Percentiles rank a stretch among this genome's conserved stretches.
Conservation (phyloP, 2,888 invertebrate species). For the Erebia ligea region DNA sequence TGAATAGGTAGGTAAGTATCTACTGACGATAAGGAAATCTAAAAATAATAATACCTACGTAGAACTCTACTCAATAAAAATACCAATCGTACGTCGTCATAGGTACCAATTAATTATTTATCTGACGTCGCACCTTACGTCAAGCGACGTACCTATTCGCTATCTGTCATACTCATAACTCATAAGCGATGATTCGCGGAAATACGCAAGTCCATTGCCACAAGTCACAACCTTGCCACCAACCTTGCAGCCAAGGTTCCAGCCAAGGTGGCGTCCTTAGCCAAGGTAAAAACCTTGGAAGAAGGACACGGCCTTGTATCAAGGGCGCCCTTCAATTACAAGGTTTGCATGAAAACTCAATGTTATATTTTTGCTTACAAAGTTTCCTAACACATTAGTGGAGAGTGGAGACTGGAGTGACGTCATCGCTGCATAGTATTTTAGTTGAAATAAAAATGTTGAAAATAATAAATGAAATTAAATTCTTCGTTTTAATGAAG, state of each 20-base stretch:
- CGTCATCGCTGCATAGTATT: not conserved
- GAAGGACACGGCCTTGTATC: constrained; percentile 50
- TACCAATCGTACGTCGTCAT: not conserved
- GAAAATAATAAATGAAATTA: constrained; percentile 12
- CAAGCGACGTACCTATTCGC: constrained; percentile 22
- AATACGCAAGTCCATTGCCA: constrained; percentile 29
- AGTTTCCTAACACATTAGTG: not conserved
- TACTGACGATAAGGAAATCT: not conserved
- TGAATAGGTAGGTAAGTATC: too few species aligned
- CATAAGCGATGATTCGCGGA: constrained; percentile 34
- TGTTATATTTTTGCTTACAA: constrained; percentile 19
- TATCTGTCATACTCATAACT: constrained; percentile 8
- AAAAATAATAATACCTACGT: not conserved
- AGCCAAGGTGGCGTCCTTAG: constrained; percentile 43
- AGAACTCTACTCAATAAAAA: not conserved
- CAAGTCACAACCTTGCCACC: constrained; percentile 39
- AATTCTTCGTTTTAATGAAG: too few species aligned
- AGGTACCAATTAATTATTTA: not conserved
- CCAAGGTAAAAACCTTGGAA: constrained; percentile 47
- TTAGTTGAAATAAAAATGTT: not conserved
- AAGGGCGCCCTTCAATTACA: constrained; percentile 46
- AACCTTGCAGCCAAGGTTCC: constrained; percentile 46
- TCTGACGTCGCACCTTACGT: constrained; percentile 21
- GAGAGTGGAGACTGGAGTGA: too few species aligned
- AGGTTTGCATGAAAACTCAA: constrained; percentile 32